Conservation (phyloP, 2,113 vertebrate species). For the Lepus europaeus region DNA sequence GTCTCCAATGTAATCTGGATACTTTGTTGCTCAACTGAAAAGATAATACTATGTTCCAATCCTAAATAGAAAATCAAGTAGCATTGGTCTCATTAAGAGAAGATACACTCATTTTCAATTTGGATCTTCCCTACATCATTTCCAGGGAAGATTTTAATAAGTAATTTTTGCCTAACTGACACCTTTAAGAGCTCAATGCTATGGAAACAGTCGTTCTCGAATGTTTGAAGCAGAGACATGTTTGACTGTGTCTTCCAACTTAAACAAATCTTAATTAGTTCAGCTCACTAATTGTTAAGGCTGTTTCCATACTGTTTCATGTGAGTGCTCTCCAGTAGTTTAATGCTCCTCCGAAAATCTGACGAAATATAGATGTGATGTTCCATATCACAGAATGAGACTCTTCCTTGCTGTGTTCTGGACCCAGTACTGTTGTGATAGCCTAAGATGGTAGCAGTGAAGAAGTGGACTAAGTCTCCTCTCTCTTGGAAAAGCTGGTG, state of each 20-base stretch:
- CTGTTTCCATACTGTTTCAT: neutral
- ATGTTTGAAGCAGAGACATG: neutral
- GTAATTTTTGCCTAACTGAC: neutral
- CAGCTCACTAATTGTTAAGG: neutral
- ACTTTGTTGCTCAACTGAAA: neutral
- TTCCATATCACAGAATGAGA: neutral
- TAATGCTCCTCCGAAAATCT: neutral
- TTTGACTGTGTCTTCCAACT: neutral
- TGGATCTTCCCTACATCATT: neutral
- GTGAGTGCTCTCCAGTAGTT: neutral
- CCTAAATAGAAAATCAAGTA: neutral
- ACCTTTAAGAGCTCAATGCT: neutral
- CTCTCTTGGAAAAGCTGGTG: neutral
- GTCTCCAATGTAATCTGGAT: neutral
- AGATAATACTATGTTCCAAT: neutral
- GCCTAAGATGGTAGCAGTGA: neutral
- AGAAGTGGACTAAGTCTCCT: too few species aligned
- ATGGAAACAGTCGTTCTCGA: neutral
- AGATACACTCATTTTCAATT: neutral
- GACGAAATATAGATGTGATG: neutral
- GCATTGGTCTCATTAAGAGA: neutral
- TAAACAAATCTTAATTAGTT: neutral
- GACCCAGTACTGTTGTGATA: neutral
- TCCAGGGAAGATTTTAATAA: conserved; percentile 5
- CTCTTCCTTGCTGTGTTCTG: neutral